Base-by-base conservation (phyloP, 1,140 invertebrate species). In the Nymphalis io region DNA sequence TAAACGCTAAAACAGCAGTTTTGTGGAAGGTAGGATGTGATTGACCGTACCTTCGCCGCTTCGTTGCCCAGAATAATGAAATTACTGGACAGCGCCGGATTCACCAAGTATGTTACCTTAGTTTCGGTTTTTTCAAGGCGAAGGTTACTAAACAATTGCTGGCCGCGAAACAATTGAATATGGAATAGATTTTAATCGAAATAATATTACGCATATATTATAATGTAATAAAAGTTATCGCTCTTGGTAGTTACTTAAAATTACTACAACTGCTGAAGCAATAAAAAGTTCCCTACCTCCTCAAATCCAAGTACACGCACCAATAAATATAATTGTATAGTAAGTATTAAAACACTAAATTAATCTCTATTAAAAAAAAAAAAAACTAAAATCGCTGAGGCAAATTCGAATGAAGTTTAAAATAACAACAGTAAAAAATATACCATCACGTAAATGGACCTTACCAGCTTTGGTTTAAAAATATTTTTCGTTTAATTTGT, bases 321-420 rank as follows among this genome's bases (percentile, higher is more conserved):
- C 27, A 33, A 33, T 33, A 33, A 33, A 33, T 33, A 4, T 8
- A 8, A 8, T 33, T 33, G 27, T 33, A 8, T 8, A 33, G 6
- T 33, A 8, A 33, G 10, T 5, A 33, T 33, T 33, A 33, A 33
- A 5, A 8, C 27, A 33, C 27, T 6, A 33, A 33, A 33, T 33
- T 33, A 33, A 33, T 33, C 1, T 33, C 6, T 33, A 73, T 70
- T n/a, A 21, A 20, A 51, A 51, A 46, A 46, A 3, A 46, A 59
- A 75, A 73, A 62, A 53, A 62, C 21, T 42, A 21, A 68, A 53
- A n/a, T 58, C 33, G 60, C 38, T 64, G 62, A 70, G 60, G 23
- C 39, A 33, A 72, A 66, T 64, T 70, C 64, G 59, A 68, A 42
- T 58, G 38, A 65, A 60, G 68, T 60, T 68, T 72, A 65, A 76